Evolutionary conservation across 2,888 invertebrate genomes (phyloP), one percentile per base, ranked within the genome.

Genomic region (Hypsopygia costalis): DNA sequence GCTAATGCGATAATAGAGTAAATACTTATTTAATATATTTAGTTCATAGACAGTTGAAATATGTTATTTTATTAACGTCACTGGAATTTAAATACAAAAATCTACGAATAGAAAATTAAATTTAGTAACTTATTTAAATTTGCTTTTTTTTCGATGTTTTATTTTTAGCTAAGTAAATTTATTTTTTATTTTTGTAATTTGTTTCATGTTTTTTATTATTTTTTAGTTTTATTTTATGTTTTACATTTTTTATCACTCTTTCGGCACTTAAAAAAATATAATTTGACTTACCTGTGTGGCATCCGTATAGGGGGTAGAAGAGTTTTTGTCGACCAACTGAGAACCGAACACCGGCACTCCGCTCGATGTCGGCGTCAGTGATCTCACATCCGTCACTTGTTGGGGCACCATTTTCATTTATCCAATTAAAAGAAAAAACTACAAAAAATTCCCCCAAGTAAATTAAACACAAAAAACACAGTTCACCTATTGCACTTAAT

Each of bases 241-340:
- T 25, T 29, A 3, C 1, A 8, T 12, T 25, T 25, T 25, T 9
- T 32, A 11, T 11, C 31, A 25, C 20, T 40, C 39, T 36, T 34
- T n/a, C 9, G 7, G 6, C 25, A 7, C 25, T 25, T 25, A 7
- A 25, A 25, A 25, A 25, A 25, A 25, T 25, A 25, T 25, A n/a
- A n/a, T 16, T 51, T n/a, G 51, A 89, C 92, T 93, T 91, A 97
- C 97, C 95, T 96, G 95, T 64, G 98, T 99, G 50, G 98, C 98
- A 91, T 99, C 98, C 71, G 98, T 96, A 90, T 99, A 99, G 46
- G 98, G 98, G 46, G 98, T 98, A 40, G 93, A 91, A 22, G 98
- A 97, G 80, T 95, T 94, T 85, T 95, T 94, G 90, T 95, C 94
- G 81, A 98, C 94, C 66, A 94, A 91, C 80, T 96, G 94, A 43